Evolutionary conservation across 2,888 invertebrate species (phyloP).

Genomic region (Agelastica alni): DNA sequence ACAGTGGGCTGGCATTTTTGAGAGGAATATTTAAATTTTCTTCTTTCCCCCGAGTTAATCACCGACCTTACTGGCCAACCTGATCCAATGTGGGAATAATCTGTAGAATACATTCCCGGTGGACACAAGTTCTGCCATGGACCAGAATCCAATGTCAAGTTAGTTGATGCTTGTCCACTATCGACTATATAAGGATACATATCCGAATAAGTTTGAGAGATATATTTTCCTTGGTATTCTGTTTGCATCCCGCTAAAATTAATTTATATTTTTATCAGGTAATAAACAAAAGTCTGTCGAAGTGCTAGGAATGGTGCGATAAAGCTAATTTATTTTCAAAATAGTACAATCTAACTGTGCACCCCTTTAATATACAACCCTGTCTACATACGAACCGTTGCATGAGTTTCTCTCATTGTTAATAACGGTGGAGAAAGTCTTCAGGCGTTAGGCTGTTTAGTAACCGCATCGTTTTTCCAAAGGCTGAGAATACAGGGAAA

Average conservation of each 20-base stretch:
- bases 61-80: conserved; percentile 50
- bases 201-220: conserved; percentile 47
- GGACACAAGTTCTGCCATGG: conserved; percentile 52
- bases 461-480: too few relatives aligned
- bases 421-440: too few relatives aligned
- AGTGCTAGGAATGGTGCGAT: too few relatives aligned
- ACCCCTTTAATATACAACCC: too few relatives aligned
- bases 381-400: too few relatives aligned
- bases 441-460: too few relatives aligned
- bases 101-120: conserved; percentile 57
- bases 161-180: conserved; percentile 44
- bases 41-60: background rate
- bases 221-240: conserved; percentile 48
- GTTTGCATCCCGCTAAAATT: conserved; percentile 49
- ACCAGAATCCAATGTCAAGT: conserved; percentile 41
- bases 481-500: too few relatives aligned
- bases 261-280: too few relatives aligned
- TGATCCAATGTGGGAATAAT: conserved; percentile 55
- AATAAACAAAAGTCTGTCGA: too few relatives aligned
- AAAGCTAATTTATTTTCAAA: too few relatives aligned
- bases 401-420: too few relatives aligned
- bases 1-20: background rate
- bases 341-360: too few relatives aligned
- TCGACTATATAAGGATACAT: conserved; percentile 47
- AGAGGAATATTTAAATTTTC: background rate